Conservation (phyloP, 2,797 vertebrate species). For the Xenops minutus region DNA sequence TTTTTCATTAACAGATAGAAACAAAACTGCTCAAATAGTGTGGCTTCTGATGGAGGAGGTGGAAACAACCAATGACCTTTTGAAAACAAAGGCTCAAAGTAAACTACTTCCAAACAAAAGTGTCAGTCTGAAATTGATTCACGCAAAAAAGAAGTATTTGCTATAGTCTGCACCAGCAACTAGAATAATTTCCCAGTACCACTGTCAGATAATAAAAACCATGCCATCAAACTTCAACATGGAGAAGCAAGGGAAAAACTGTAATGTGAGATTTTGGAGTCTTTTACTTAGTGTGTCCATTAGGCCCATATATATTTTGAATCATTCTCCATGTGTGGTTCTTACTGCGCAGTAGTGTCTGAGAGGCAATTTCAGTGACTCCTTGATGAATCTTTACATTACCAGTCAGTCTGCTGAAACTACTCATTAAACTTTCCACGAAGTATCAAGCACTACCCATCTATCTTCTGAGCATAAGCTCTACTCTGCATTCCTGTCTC, state of each 20-base stretch:
- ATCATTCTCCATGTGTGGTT: rapidly evolving
- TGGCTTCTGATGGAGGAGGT: not conserved
- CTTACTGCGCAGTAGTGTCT: not conserved
- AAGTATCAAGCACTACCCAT: not conserved
- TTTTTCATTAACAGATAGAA: not conserved
- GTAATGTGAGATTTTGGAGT: not conserved
- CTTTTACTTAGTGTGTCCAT: not conserved
- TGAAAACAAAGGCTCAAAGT: not conserved
- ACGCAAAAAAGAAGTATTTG: not conserved
- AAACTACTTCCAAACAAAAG: not conserved
- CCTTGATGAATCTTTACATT: not conserved
- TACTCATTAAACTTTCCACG: not conserved
- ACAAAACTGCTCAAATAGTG: not conserved
- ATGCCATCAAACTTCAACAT: not conserved
- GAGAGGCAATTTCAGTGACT: not conserved
- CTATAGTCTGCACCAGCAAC: not conserved
- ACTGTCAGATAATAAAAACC: not conserved
- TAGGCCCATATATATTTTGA: not conserved
- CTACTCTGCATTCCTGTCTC: not conserved
- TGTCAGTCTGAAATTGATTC: not conserved
- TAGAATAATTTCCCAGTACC: not conserved
- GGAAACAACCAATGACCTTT: not conserved
- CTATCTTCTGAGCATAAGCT: not conserved
- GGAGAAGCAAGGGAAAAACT: not conserved
- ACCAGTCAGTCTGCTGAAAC: not conserved